Conservation (phyloP, 2,888 invertebrate species). For the Cephus nigrinus region DNA sequence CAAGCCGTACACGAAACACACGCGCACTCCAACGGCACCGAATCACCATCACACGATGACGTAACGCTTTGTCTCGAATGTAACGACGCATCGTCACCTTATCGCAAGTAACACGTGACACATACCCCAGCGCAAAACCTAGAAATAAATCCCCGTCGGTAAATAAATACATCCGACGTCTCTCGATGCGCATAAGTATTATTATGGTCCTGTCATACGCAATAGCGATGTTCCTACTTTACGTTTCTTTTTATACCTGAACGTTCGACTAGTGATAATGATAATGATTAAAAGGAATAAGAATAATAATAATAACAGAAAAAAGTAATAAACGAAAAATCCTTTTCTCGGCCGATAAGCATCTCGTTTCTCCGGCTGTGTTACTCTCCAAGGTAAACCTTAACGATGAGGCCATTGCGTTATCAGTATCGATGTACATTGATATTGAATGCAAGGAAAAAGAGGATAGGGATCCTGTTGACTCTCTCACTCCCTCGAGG, state of each 20-base stretch:
- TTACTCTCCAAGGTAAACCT: not conserved
- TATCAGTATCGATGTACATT: not conserved
- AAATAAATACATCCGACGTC: constrained; percentile 22
- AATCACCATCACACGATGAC: not conserved
- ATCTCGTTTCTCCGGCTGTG: constrained; percentile 2
- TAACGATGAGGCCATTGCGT: not conserved
- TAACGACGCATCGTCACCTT: not conserved
- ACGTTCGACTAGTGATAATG: constrained; percentile 27
- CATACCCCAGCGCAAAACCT: not conserved
- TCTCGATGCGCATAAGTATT: constrained; percentile 28
- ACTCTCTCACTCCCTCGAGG: not conserved
- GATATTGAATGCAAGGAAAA: not conserved
- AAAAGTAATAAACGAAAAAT: constrained; percentile 41
- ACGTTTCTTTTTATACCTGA: constrained; percentile 47
- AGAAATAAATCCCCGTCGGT: constrained; percentile 20
- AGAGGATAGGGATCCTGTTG: not conserved
- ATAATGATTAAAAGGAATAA: not conserved
- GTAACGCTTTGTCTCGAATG: not conserved
- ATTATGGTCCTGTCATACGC: constrained; percentile 50
- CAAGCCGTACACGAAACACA: not conserved
- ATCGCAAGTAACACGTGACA: not conserved
- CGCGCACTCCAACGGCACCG: not conserved
- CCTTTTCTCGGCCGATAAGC: constrained; percentile 44
- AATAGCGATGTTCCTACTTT: constrained; percentile 58
- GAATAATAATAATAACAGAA: not conserved